These are phyloP conservation scores for Acrocyrtus sp. DNA, from an alignment of 2,888 invertebrate species.

Conservation along the genomic window DNA sequence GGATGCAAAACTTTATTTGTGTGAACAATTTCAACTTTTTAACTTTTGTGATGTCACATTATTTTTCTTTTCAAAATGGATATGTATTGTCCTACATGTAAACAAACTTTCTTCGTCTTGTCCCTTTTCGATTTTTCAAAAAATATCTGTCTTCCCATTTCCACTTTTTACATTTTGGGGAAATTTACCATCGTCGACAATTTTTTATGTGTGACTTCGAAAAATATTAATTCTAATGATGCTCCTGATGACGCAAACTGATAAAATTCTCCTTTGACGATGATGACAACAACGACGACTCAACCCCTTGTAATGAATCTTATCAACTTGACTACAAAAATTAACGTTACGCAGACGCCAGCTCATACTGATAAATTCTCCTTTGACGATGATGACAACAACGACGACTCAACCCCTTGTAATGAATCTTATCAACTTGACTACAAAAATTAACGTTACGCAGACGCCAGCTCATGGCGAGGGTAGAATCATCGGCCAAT, in stretches of 20 bases:
- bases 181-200: too few relatives aligned
- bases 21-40: too few relatives aligned
- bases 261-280: conserved; percentile 22
- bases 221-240: too few relatives aligned
- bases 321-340: too few relatives aligned
- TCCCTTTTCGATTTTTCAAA: conserved; percentile 1
- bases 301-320: too few relatives aligned
- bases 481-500: conserved; percentile 57
- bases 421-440: neutral
- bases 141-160: too few relatives aligned
- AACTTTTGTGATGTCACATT: conserved; percentile 20
- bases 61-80: conserved; percentile 11
- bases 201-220: conserved; percentile 23
- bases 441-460: conserved; percentile 10
- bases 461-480: conserved; percentile 50
- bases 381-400: conserved; percentile 13
- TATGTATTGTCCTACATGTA: too few relatives aligned
- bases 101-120: conserved; percentile 30
- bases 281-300: conserved; percentile 13
- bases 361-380: neutral
- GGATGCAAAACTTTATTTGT: too few relatives aligned
- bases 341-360: conserved; percentile 2
- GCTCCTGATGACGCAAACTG: too few relatives aligned
- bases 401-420: conserved; percentile 7
- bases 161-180: too few relatives aligned